Percentiles rank a stretch among this genome's conserved stretches.
Evolutionary conservation across 2,113 vertebrate species (phyloP).

Genomic region (Hyaena hyaena): DNA sequence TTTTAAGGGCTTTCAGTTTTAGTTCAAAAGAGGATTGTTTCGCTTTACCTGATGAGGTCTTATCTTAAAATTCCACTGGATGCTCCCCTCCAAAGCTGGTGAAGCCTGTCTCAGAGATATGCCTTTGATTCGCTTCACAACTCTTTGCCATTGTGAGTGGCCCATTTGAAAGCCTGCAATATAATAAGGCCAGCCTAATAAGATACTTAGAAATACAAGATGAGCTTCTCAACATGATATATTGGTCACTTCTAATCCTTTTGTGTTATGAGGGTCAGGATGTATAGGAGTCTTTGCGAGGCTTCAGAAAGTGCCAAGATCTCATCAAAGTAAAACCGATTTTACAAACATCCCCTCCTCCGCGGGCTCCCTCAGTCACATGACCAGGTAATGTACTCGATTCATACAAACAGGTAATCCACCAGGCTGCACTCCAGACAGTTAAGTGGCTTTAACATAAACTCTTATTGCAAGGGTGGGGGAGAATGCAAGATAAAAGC

Average conservation of each 20-base stretch:
- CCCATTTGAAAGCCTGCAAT: conserved; percentile 54
- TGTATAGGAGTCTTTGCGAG: conserved; percentile 70
- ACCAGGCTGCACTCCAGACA: conserved; percentile 72
- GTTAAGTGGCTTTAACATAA: conserved; percentile 88
- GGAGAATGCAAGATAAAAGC: conserved; percentile 84
- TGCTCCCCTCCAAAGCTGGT: conserved; percentile 59
- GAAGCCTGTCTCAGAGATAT: conserved; percentile 54
- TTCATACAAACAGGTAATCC: conserved; percentile 86
- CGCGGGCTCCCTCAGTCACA: background rate
- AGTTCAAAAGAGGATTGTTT: conserved; percentile 72
- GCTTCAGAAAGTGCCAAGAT: conserved; percentile 69
- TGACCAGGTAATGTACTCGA: conserved; percentile 81
- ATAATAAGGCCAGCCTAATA: conserved; percentile 74
- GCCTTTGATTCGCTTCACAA: background rate
- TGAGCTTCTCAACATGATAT: background rate
- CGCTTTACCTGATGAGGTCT: conserved; percentile 66
- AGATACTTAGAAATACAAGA: conserved; percentile 60
- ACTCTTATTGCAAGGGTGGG: conserved; percentile 77
- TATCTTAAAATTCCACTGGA: conserved; percentile 65
- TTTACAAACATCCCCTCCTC: conserved; percentile 56
- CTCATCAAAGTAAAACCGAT: conserved; percentile 80
- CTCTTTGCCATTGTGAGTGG: conserved; percentile 66
- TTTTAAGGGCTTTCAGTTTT: conserved; percentile 29
- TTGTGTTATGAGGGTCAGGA: conserved; percentile 53
- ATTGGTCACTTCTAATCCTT: conserved; percentile 79